Percentiles rank a stretch among this genome's conserved stretches.
Evolutionary conservation across 2,797 vertebrate species (phyloP).

Genomic region (Coregonus suidteri): DNA sequence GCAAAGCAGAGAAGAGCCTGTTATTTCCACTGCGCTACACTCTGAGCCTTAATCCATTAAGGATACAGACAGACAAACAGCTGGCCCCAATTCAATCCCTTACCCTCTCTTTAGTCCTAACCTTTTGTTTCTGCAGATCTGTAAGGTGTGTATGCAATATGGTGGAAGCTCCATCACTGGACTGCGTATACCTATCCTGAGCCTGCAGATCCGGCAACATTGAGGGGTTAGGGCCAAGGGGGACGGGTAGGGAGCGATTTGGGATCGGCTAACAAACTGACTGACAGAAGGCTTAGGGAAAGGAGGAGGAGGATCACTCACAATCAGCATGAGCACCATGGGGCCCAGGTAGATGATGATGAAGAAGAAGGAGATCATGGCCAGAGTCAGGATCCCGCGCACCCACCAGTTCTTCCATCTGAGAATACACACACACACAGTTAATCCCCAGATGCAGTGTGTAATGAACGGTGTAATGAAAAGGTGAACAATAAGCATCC

Average conservation of each 20-base stretch:
- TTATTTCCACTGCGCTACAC: constrained; percentile 5
- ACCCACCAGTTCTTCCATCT: constrained; percentile 99
- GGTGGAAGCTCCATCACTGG: too few relatives aligned
- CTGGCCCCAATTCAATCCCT: too few relatives aligned
- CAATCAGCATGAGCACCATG: constrained; percentile 97
- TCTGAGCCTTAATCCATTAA: neutral
- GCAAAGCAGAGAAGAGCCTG: neutral
- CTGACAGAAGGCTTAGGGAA: neutral
- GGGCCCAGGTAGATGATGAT: constrained; percentile 98
- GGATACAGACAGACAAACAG: too few relatives aligned
- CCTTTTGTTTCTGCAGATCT: too few relatives aligned
- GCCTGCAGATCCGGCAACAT: neutral
- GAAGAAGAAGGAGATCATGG: constrained; percentile 99
- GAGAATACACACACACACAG: neutral
- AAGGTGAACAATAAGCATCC: too few relatives aligned
- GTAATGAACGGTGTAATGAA: too few relatives aligned
- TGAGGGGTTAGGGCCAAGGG: too few relatives aligned
- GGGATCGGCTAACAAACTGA: too few relatives aligned
- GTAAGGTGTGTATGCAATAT: too few relatives aligned
- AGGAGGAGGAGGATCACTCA: constrained; percentile 71
- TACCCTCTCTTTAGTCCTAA: too few relatives aligned
- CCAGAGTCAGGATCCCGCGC: constrained; percentile 93
- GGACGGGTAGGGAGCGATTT: too few relatives aligned
- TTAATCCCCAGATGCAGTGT: too few relatives aligned
- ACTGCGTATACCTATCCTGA: neutral